Evolutionary conservation across 2,888 invertebrate genomes (phyloP), one percentile per base, ranked within the genome.

Genomic region (Leptodirus hochenwartii): DNA sequence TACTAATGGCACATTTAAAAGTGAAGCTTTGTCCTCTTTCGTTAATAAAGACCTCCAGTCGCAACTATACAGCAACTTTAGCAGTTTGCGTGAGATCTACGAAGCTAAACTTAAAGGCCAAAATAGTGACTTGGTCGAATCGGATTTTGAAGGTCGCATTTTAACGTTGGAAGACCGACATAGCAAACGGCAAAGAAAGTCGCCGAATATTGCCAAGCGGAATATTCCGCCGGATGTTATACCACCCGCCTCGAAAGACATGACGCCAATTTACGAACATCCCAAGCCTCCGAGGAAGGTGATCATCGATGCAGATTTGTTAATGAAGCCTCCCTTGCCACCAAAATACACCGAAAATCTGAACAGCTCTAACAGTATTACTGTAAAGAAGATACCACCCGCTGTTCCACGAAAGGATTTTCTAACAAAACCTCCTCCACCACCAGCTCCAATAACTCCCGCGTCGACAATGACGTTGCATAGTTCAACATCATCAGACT

Each of bases 101-200:
- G 78, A 80, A 41, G 29, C 51, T n/a, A 34, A 36, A 16, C 14
- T 10, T 1, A 33, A 32, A 17, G 14, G 22, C n/a, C 15, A 59
- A 15, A 49, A 62, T 32, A 60, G 57, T 30, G 38, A 43, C 10
- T 4, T 25, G 25, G 25, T 13, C 13, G 15, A 16, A 14, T 2
- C 22, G 32, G 30, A 39, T 45, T 25, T 42, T 39, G 37, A 40
- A 47, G 74, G 74, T 2, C 61, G 69, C 23, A 56, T 75, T 29
- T 47, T 81, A 13, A 78, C 79, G 0, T 56, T 80, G 28, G 79
- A 80, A 44, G 64, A 69, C 8, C 62, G 77, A 35, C 80, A 81
- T 45, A 71, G 73, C 2, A 74, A 70, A 34, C 58, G 81, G 22
- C 81, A 81, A 48, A 59, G 81, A 2, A 64, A 66, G 34, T 60